phyloP scores from a whole-genome alignment of 2,888 invertebrate species.

The Cantharis nigra region DNA sequence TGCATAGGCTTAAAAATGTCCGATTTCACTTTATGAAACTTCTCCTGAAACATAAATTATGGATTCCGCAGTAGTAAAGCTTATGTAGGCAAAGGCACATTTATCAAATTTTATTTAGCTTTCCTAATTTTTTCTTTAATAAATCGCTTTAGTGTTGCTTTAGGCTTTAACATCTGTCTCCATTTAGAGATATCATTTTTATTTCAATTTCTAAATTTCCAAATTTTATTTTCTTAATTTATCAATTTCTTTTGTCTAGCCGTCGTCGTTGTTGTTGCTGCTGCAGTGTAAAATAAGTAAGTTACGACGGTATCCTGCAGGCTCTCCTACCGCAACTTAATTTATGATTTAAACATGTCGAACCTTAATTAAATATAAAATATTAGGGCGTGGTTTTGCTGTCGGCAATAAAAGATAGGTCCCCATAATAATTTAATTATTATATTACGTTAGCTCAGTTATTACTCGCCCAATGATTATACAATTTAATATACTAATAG shows the following conservation, averaged over 20 bases:
- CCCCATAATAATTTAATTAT: constrained; percentile 32
- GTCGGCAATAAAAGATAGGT: constrained; percentile 33
- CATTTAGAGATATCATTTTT: not conserved
- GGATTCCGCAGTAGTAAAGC: constrained; percentile 4
- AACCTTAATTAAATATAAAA: constrained; percentile 37
- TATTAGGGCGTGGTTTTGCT: constrained; percentile 26
- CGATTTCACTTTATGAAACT: not conserved
- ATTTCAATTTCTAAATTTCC: not conserved
- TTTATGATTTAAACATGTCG: constrained; percentile 36
- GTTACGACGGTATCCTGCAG: constrained; percentile 22
- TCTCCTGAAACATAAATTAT: constrained; percentile 4
- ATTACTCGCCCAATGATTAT: constrained; percentile 25
- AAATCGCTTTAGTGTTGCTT: constrained; percentile 12
- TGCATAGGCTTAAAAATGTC: not conserved
- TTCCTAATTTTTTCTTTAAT: constrained; percentile 18
- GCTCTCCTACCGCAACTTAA: constrained; percentile 20
- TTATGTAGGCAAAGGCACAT: constrained; percentile 8
- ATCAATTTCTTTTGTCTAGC: not conserved
- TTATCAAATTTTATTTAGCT: constrained; percentile 18
- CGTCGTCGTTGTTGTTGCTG: not conserved
- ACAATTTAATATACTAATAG: not conserved
- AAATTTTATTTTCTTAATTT: not conserved
- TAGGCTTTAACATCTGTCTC: constrained; percentile 5
- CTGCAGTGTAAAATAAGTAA: constrained; percentile 7
- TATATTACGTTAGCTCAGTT: constrained; percentile 28